phyloP scores from a whole-genome alignment of 2,888 invertebrate genomes.

The Pristionchus japonicus region DNA sequence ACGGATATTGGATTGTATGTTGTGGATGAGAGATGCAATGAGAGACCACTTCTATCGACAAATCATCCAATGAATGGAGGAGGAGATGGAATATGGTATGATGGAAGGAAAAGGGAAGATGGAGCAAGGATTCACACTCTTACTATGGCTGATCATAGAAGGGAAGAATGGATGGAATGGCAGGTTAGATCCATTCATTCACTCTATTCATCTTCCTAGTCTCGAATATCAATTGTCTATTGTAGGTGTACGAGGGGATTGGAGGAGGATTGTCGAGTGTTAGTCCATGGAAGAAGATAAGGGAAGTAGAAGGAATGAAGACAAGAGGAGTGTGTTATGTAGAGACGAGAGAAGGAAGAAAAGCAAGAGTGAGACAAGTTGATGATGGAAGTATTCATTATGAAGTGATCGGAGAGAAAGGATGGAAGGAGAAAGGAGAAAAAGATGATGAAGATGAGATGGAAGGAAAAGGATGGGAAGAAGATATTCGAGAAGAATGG shows the following conservation, averaged over 20 bases:
- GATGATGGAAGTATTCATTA: conserved; percentile 55
- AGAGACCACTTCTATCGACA: conserved; percentile 48
- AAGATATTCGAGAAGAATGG: conserved; percentile 19
- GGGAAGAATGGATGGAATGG: conserved; percentile 31
- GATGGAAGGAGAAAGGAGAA: conserved; percentile 20
- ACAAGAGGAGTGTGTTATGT: conserved; percentile 19
- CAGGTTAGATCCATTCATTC: neutral
- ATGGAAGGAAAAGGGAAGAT: neutral
- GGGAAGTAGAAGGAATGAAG: neutral
- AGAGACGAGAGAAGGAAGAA: neutral
- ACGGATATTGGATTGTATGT: conserved; percentile 52
- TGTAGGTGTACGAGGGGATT: neutral
- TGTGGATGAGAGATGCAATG: conserved; percentile 58
- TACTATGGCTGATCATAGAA: neutral
- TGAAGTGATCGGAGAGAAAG: conserved; percentile 43
- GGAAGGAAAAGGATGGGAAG: conserved; percentile 47
- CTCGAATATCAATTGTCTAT: neutral
- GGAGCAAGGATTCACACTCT: conserved; percentile 14
- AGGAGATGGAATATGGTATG: conserved; percentile 40
- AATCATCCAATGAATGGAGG: conserved; percentile 52
- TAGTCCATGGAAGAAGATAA: neutral
- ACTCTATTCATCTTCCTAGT: neutral
- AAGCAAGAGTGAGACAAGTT: conserved; percentile 48
- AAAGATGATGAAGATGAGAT: conserved; percentile 32
- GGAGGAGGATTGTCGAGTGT: neutral